phyloP scores from a whole-genome alignment of 2,888 invertebrate genomes.

The Volucella bombylans region DNA sequence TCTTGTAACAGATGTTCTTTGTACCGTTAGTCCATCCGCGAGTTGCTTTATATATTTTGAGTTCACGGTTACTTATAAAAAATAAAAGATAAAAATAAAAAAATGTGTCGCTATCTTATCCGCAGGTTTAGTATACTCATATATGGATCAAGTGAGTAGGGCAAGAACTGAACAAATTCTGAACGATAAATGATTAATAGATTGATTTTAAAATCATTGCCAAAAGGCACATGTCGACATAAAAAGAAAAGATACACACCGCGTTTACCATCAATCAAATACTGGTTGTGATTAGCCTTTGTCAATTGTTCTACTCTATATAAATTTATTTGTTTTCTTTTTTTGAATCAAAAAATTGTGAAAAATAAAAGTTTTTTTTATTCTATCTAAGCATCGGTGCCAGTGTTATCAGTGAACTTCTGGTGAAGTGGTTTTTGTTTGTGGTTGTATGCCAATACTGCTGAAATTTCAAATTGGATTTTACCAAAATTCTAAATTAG shows the following conservation, averaged over 20 bases:
- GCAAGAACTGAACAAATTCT: slow-evolving; percentile 12
- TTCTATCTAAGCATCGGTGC: slow-evolving; percentile 33
- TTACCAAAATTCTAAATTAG: not conserved
- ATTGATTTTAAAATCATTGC: slow-evolving; percentile 55
- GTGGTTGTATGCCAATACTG: not conserved
- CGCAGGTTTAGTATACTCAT: not conserved
- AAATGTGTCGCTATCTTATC: slow-evolving; percentile 51
- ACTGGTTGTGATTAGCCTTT: slow-evolving; percentile 22
- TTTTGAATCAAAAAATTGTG: not conserved
- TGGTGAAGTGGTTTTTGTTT: not conserved
- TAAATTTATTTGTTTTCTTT: not conserved
- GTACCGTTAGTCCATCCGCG: not conserved
- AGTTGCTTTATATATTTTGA: not conserved
- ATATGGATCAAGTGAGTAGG: slow-evolving; percentile 2
- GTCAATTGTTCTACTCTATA: slow-evolving; percentile 9
- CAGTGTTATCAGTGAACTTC: slow-evolving; percentile 24
- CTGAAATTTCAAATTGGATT: slow-evolving; percentile 2
- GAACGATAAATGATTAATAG: slow-evolving; percentile 62
- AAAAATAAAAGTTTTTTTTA: slow-evolving; percentile 4
- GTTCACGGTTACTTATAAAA: not conserved
- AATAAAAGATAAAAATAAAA: slow-evolving; percentile 12
- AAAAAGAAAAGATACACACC: slow-evolving; percentile 30
- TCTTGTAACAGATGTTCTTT: not conserved
- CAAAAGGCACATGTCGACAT: slow-evolving; percentile 55
- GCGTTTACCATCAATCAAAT: slow-evolving; percentile 22